These are phyloP conservation scores for Protophormia terraenovae DNA, from an alignment of 2,888 invertebrate genomes.

Conservation along the genomic window DNA sequence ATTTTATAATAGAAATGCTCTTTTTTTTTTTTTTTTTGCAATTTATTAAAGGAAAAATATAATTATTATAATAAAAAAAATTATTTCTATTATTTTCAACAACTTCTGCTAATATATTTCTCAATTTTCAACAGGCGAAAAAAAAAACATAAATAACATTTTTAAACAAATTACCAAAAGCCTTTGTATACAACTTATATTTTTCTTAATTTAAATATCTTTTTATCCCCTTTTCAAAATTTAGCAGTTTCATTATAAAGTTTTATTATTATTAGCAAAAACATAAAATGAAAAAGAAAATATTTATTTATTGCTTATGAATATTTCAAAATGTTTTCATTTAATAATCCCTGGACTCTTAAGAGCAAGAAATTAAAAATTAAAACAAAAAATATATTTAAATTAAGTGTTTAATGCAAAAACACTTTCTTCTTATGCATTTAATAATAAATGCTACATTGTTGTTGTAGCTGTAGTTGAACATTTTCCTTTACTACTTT, in stretches of 20 bases:
- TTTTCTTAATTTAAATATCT: neutral
- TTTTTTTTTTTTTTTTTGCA: no score
- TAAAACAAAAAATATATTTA: constrained; percentile 16
- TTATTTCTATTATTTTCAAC: no score
- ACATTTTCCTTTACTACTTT: neutral
- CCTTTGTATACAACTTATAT: neutral
- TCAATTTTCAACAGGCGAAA: no score
- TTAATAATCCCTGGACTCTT: constrained; percentile 56
- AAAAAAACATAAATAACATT: no score
- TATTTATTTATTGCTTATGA: constrained; percentile 62
- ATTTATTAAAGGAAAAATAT: no score
- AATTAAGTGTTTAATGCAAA: constrained; percentile 24
- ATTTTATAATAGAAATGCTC: no score
- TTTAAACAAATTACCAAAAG: neutral
- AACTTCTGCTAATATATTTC: no score
- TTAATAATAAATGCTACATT: neutral
- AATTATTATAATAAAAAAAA: no score
- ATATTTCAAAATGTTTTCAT: constrained; percentile 60
- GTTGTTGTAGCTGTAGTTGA: neutral
- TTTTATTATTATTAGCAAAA: neutral
- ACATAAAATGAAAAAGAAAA: neutral
- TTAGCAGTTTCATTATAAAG: no score
- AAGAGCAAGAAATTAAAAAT: constrained; percentile 23
- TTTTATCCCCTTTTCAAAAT: neutral
- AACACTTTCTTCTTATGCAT: neutral